Evolutionary conservation across 2,888 invertebrate species (phyloP).

Genomic region (Nephrotoma guestfalica): DNA sequence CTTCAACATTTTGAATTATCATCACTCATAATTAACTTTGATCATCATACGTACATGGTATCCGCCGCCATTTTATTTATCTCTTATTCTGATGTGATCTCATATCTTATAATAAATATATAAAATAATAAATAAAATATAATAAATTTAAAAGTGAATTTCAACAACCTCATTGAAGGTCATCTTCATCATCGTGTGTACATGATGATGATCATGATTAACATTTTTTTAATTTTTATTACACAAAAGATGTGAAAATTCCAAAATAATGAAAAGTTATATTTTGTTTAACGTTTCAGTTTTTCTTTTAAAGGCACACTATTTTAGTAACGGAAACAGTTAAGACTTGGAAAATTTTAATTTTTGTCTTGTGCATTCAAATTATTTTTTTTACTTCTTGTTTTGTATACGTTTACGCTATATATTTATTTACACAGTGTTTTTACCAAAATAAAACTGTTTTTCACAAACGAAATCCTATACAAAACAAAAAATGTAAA

Average conservation of each 20-base stretch:
- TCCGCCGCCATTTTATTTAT: not conserved
- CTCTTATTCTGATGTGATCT: not conserved
- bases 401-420: not conserved
- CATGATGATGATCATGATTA: not conserved
- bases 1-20: conserved; percentile 1
- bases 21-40: conserved; percentile 4
- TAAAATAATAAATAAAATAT: not conserved
- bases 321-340: conserved; percentile 3
- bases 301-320: not conserved
- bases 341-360: not conserved
- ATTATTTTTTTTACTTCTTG: not conserved
- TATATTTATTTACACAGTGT: not conserved
- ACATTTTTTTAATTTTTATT: not conserved
- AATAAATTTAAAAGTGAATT: conserved; percentile 2
- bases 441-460: not conserved
- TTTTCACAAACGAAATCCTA: not conserved
- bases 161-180: conserved; percentile 3
- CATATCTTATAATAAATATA: not conserved
- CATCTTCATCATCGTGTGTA: conserved; percentile 2
- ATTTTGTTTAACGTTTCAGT: not conserved
- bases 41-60: not conserved
- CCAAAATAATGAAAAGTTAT: not conserved
- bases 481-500: not conserved
- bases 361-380: not conserved
- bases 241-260: not conserved